Base-by-base conservation (phyloP, 2,888 invertebrate species). In the Zygogramma bicolorata region DNA sequence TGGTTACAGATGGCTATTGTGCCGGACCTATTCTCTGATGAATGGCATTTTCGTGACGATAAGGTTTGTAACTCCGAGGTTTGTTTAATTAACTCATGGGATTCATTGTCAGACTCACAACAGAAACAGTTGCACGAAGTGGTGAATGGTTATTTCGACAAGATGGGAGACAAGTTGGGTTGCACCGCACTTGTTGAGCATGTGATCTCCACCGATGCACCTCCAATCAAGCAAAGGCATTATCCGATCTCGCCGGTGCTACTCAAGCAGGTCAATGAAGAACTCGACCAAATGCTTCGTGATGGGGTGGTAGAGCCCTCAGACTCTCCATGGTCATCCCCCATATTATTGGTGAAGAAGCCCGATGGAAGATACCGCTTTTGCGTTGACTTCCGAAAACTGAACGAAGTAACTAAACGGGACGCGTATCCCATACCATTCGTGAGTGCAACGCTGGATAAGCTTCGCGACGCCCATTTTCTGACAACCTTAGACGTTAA, bases 301-400 rank as follows among this genome's bases (percentile, higher is more conserved):
- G 20, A 81, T 77, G 7, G 70, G 65, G 8, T 81, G 77, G 68
- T 81, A 5, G 80, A 81, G 34, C 73, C 73, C 5, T 79, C 79
- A 0, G 58, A 62, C 15, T 76, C 75, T 27, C 84, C 86, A 0
- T 87, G 83, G 83, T 85, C 1, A 18, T 71, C 69, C 1, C 75
- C 74, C 7, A 71, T 71, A 20, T 27, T 74, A 0, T 38, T 87
- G 5, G 83, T 84, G 0, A 73, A 68, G 22, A 87, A 85, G 74
- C 81, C 81, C 57, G 82, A 83, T 69, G 66, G 69, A 10, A 72
- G 73, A 0, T 68, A 70, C 18, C 57, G 83, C n/a, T 76, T 84
- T 38, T 79, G 78, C n/a, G 72, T 81, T 0, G 79, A 82, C 57
- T 81, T 68, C 69, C 72, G 76, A 10, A 57, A 68, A 20, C 49